These are phyloP conservation scores for Semaprochilodus insignis DNA, from an alignment of 2,797 vertebrate species.

Conservation along the genomic window DNA sequence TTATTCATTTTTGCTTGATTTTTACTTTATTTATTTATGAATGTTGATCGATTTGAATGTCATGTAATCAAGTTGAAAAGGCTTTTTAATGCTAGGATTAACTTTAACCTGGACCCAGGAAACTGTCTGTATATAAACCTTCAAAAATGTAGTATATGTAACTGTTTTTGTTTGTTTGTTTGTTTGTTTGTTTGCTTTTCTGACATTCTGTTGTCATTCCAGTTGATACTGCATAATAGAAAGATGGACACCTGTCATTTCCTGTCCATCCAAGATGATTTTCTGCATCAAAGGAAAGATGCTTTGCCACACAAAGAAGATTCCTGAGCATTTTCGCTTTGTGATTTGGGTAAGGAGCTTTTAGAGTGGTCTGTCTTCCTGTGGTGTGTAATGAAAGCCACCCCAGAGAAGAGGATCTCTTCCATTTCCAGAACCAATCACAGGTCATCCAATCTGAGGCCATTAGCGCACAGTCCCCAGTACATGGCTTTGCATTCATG, in stretches of 20 bases:
- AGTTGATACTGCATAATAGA: background rate
- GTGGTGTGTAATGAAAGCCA: conserved; percentile 63
- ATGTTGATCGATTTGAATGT: too few species aligned
- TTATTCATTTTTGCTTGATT: background rate
- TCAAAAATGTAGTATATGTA: background rate
- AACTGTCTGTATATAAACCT: background rate
- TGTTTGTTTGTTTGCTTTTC: background rate
- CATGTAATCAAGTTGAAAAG: background rate
- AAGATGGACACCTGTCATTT: background rate
- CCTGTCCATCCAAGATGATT: background rate
- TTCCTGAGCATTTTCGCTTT: background rate
- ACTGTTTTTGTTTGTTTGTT: too few species aligned
- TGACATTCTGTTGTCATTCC: background rate
- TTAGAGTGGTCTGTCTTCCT: conserved; percentile 60
- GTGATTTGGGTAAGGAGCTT: conserved; percentile 47
- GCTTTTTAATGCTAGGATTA: background rate
- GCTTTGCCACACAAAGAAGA: background rate
- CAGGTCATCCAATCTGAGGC: conserved; percentile 68
- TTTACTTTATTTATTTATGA: background rate
- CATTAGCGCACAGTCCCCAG: conserved; percentile 62
- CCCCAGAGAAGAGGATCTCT: conserved; percentile 57
- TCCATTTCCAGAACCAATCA: conserved; percentile 54
- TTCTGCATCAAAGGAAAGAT: background rate
- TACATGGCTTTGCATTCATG: conserved; percentile 65
- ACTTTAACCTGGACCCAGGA: background rate